Evolutionary conservation across 2,113 vertebrate genomes (phyloP).

Genomic region (mouse (Mus musculus)): DNA sequence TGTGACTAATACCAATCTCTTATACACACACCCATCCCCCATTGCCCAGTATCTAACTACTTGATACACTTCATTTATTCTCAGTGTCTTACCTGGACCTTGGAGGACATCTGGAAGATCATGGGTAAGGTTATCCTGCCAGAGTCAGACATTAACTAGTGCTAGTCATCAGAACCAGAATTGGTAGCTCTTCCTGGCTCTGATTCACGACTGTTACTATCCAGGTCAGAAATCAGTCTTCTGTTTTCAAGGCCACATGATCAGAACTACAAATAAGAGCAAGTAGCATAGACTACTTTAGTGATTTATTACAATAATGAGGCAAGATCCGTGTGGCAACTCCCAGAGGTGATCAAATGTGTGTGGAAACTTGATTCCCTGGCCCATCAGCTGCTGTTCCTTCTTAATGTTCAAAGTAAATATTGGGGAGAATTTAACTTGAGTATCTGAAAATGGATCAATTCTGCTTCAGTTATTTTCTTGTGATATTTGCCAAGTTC

Average conservation of each 20-base stretch:
- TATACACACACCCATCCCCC: no score
- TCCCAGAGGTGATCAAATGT: background rate
- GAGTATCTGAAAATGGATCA: background rate
- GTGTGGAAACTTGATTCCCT: background rate
- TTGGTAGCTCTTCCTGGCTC: background rate
- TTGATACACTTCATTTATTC: background rate
- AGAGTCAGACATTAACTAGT: background rate
- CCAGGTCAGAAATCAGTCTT: background rate
- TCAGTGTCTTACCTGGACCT: background rate
- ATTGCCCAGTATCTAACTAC: background rate
- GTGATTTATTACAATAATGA: background rate
- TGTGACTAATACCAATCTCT: background rate
- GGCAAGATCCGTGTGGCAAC: background rate
- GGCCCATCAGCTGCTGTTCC: background rate
- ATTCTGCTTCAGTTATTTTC: background rate
- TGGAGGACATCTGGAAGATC: background rate
- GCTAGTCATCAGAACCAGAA: background rate
- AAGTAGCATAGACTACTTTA: background rate
- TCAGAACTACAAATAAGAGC: slow-evolving; percentile 44
- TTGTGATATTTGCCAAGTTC: background rate
- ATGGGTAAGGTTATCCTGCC: background rate
- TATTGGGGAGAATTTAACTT: background rate
- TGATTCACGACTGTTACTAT: slow-evolving; percentile 4
- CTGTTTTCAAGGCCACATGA: background rate
- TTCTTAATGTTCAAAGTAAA: background rate